phyloP scores from a whole-genome alignment of 2,113 vertebrate species.

The Cnemophilus loriae region DNA sequence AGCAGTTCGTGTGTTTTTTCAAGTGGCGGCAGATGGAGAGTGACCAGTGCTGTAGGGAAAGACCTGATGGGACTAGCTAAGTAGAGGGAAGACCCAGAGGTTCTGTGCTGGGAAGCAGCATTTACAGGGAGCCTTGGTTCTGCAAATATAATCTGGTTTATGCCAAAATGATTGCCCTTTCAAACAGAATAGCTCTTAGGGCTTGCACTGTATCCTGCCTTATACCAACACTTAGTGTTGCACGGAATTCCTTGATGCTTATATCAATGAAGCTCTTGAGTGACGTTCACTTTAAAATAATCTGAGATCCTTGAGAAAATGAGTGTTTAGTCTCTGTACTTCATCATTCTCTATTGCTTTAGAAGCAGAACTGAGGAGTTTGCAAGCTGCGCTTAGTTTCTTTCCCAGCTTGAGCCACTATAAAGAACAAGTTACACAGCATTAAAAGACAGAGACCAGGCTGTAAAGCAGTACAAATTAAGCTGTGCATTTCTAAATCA shows the following conservation, averaged over 20 bases:
- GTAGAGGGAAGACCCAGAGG: background rate
- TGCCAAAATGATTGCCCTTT: background rate
- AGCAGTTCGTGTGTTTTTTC: background rate
- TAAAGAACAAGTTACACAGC: slow-evolving; percentile 5
- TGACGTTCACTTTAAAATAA: slow-evolving; percentile 8
- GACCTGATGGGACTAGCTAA: accelerated
- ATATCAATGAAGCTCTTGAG: background rate
- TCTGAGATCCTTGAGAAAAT: background rate
- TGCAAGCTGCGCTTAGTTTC: slow-evolving; percentile 14
- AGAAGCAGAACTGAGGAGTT: slow-evolving; percentile 16
- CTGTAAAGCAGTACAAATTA: slow-evolving; percentile 25
- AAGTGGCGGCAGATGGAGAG: background rate
- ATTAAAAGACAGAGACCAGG: slow-evolving; percentile 7
- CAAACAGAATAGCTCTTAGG: background rate
- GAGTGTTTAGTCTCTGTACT: background rate
- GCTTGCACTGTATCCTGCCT: background rate
- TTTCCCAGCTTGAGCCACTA: slow-evolving; percentile 30
- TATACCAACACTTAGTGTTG: background rate
- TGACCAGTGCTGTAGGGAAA: background rate
- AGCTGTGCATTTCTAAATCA: slow-evolving; percentile 20
- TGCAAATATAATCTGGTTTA: background rate
- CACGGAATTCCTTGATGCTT: background rate
- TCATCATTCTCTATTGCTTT: slow-evolving; percentile 27
- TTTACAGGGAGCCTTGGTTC: background rate
- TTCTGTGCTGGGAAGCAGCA: background rate